Evolutionary conservation across 2,888 invertebrate genomes (phyloP).

Genomic region (Choristoneura rosaceana): DNA sequence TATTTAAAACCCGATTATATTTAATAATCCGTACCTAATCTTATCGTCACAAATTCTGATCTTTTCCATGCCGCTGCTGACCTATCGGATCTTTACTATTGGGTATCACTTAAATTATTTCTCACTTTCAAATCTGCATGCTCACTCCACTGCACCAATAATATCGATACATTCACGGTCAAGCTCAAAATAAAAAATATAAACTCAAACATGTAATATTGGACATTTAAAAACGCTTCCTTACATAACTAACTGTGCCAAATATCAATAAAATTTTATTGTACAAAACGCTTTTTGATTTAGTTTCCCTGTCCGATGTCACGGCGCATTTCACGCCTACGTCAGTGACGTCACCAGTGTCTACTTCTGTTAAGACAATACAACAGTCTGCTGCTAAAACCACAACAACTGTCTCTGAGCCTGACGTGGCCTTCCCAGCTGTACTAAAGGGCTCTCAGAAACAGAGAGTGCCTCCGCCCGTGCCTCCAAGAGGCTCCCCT

Average conservation of each 20-base stretch:
- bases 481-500: conserved; percentile 93
- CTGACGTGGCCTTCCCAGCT: conserved; percentile 89
- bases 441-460: conserved; percentile 90
- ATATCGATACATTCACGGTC: conserved; percentile 76
- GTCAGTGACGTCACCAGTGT: conserved; percentile 77
- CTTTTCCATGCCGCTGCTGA: conserved; percentile 80
- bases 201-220: conserved; percentile 82
- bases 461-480: conserved; percentile 94
- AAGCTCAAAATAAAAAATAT: conserved; percentile 83
- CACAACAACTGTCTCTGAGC: conserved; percentile 72
- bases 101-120: conserved; percentile 67
- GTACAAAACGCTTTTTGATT: conserved; percentile 48
- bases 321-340: conserved; percentile 83
- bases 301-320: conserved; percentile 84
- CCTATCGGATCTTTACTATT: conserved; percentile 80
- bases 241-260: conserved; percentile 60
- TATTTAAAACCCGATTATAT: not conserved
- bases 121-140: conserved; percentile 65
- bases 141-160: conserved; percentile 69
- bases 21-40: conserved; percentile 54
- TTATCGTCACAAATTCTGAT: conserved; percentile 79
- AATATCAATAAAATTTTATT: conserved; percentile 63
- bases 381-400: conserved; percentile 64
- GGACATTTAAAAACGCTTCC: conserved; percentile 63
- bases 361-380: conserved; percentile 70